Percentiles rank a stretch among this genome's conserved stretches.
phyloP scores from a whole-genome alignment of 2,888 invertebrate species.

The Spilosoma lubricipeda region DNA sequence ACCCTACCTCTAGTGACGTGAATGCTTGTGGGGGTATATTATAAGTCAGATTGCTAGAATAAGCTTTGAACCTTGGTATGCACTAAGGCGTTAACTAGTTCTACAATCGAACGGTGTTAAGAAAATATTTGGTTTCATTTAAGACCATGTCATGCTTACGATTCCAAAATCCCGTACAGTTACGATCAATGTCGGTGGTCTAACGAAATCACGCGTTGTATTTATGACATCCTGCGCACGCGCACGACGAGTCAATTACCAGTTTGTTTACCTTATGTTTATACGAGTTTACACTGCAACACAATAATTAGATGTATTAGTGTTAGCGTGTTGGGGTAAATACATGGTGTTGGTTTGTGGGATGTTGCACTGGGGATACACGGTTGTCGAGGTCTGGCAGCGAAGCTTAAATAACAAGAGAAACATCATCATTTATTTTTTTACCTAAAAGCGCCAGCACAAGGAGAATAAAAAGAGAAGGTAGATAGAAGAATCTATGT shows the following conservation, averaged over 20 bases:
- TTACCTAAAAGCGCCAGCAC: too few species aligned
- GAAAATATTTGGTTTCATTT: background rate
- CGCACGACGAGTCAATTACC: slow-evolving; percentile 57
- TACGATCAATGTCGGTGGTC: slow-evolving; percentile 44
- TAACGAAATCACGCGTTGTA: slow-evolving; percentile 22
- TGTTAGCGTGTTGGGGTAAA: slow-evolving; percentile 18
- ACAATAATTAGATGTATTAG: slow-evolving; percentile 55
- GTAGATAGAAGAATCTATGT: too few species aligned
- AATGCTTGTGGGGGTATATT: background rate
- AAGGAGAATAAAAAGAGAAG: too few species aligned
- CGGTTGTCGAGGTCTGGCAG: background rate
- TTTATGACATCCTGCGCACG: slow-evolving; percentile 61
- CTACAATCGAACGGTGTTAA: background rate
- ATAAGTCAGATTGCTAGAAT: background rate
- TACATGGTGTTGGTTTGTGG: slow-evolving; percentile 4
- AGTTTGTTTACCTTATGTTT: slow-evolving; percentile 62
- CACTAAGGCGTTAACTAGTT: background rate
- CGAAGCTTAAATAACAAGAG: background rate
- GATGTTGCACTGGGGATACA: background rate
- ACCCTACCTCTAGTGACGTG: too few species aligned
- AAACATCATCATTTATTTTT: background rate
- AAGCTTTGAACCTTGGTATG: background rate
- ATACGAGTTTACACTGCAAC: slow-evolving; percentile 54
- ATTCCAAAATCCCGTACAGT: slow-evolving; percentile 5
- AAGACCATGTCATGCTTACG: background rate